Evolutionary conservation across 2,888 invertebrate genomes (phyloP), one percentile per base, ranked within the genome.

Genomic region (Cecidostiba fungosa): DNA sequence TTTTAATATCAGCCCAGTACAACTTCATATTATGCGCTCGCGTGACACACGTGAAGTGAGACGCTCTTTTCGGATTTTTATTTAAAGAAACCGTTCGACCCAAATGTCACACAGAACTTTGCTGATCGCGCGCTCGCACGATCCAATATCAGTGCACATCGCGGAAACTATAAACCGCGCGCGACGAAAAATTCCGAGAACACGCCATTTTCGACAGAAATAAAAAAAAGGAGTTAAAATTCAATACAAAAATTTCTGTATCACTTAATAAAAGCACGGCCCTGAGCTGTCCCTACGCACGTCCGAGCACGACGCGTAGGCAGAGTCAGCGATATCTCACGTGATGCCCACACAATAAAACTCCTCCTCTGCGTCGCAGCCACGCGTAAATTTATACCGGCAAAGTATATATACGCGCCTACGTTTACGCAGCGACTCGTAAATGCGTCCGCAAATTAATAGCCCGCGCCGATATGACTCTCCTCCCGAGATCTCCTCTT

Each of bases 71-170:
- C 23, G 69, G 26, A 54, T 73, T 82, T 83, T 50, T 84, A 76
- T 84, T 84, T 76, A 70, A 50, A 76, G 62, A 62, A 19, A 3
- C 47, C 47, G 69, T 32, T 84, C 73, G 84, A 78, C 70, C 77
- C 29, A 83, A 83, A 83, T 83, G 77, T 83, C 83, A 83, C 82
- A 70, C 77, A 39, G 59, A 81, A 39, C 82, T 76, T 62, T 10
- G 26, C 23, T 72, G 32, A 62, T 76, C 26, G 76, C n/a, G 50
- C 50, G 19, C 50, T 50, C 50, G 23, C 47, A 62, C 74, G 76
- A 66, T 72, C 36, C 73, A 14, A 81, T 47, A 62, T 81, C 39
- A 16, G 47, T 50, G 14, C 0, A n/a, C 14, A 14, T 69, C 32
- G 69, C 14, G 47, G 1, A 47, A 47, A 47, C 47, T 47, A n/a